phyloP scores from a whole-genome alignment of 2,797 vertebrate genomes.

The Sparus aurata region DNA sequence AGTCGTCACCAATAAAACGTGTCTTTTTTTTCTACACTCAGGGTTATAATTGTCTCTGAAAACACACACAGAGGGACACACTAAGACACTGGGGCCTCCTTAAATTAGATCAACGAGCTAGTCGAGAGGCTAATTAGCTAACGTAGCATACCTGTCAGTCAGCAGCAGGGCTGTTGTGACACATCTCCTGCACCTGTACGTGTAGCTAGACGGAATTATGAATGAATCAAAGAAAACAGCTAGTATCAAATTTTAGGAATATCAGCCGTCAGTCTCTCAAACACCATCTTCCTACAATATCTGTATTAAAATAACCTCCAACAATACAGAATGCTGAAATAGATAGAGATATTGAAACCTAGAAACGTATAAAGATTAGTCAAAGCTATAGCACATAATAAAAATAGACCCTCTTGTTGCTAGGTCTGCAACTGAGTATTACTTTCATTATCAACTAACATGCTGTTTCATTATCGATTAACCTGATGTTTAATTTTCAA shows the following conservation, averaged over 20 bases:
- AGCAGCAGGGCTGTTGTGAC: constrained; percentile 25
- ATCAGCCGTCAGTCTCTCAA: background rate
- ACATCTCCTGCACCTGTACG: background rate
- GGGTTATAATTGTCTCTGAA: background rate
- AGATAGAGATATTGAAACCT: background rate
- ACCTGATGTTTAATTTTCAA: background rate
- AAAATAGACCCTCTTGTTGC: background rate
- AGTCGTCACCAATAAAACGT: background rate
- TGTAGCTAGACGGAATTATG: background rate
- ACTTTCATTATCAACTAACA: background rate
- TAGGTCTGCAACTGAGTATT: background rate
- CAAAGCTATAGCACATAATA: background rate
- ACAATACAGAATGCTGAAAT: background rate
- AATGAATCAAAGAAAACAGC: background rate
- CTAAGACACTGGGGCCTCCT: background rate
- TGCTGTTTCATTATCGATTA: background rate
- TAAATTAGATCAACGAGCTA: constrained; percentile 32
- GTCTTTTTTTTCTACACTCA: background rate
- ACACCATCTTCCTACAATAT: background rate
- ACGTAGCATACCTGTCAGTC: constrained; percentile 61
- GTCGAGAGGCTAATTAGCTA: constrained; percentile 54
- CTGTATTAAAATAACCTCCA: background rate
- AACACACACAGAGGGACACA: rapidly evolving
- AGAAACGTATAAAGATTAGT: background rate
- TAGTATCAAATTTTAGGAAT: rapidly evolving